A percentile compares a stretch with the other conserved stretches of the same genome.
phyloP scores from a whole-genome alignment of 2,797 vertebrate species.

The Propithecus deckenii region DNA sequence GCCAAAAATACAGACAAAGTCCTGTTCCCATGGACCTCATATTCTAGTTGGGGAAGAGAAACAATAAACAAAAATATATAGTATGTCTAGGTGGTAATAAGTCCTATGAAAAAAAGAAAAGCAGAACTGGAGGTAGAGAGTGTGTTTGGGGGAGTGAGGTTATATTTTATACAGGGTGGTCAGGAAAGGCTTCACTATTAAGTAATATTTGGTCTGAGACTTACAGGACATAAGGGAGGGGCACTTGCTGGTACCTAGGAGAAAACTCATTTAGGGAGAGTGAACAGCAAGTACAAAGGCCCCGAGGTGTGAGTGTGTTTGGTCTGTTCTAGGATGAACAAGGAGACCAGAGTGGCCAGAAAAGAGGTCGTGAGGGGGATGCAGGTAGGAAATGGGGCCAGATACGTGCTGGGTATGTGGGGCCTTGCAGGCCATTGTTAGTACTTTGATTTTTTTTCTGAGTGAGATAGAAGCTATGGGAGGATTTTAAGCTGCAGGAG shows the following conservation, averaged over 20 bases:
- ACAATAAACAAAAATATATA: neutral
- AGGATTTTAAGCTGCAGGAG: neutral
- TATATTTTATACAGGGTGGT: neutral
- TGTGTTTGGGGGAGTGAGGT: neutral
- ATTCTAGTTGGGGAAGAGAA: neutral
- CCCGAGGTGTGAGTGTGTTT: neutral
- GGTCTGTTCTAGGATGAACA: neutral
- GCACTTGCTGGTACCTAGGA: neutral
- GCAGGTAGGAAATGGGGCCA: neutral
- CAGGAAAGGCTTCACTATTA: neutral
- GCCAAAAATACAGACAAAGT: neutral
- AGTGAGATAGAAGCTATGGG: neutral
- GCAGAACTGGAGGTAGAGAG: neutral
- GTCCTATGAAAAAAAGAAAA: neutral
- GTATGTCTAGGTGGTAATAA: neutral
- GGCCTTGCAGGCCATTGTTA: neutral
- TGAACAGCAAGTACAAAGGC: neutral
- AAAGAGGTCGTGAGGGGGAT: neutral
- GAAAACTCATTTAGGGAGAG: neutral
- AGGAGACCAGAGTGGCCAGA: neutral
- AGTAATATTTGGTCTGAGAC: neutral
- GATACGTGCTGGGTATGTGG: neutral
- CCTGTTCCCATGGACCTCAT: neutral
- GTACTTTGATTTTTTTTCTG: neutral
- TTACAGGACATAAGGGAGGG: neutral